These are phyloP conservation scores for Embiotoca jacksoni DNA, from an alignment of 2,113 vertebrate genomes.

Conservation along the genomic window DNA sequence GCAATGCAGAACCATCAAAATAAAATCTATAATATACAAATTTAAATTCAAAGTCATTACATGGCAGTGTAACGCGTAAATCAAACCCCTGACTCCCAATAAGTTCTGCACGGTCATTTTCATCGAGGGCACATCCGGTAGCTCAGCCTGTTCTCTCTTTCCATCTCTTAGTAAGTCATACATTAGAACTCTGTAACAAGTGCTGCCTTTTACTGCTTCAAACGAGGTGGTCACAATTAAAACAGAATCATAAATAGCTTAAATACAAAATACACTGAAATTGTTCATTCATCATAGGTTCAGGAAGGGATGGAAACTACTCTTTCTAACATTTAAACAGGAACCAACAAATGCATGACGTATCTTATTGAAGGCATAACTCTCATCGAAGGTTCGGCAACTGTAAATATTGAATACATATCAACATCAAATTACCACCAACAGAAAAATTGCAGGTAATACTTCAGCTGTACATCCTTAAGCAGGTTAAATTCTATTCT, in stretches of 20 bases:
- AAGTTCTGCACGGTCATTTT: constrained; percentile 35
- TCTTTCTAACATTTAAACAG: constrained; percentile 31
- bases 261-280: constrained; percentile 58
- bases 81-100: constrained; percentile 10
- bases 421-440: constrained; percentile 26
- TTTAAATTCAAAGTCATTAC: constrained; percentile 51
- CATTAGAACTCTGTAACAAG: constrained; percentile 21
- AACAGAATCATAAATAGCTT: constrained; percentile 71
- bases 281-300: constrained; percentile 6
- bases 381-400: constrained; percentile 28
- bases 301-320: background rate
- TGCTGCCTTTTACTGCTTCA: constrained; percentile 38
- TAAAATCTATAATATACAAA: constrained; percentile 54
- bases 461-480: constrained; percentile 52
- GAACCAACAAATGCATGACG: constrained; percentile 9
- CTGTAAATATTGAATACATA: constrained; percentile 39
- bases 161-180: background rate
- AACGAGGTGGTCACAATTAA: constrained; percentile 19
- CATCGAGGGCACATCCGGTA: constrained; percentile 18
- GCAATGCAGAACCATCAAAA: constrained; percentile 22
- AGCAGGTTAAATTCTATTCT: constrained; percentile 35
- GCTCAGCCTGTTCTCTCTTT: background rate
- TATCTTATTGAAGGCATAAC: constrained; percentile 34
- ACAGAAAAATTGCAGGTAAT: constrained; percentile 36
- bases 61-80: constrained; percentile 78